Conservation (phyloP, 2,888 invertebrate genomes). For the Nemotelus nigrinus region DNA sequence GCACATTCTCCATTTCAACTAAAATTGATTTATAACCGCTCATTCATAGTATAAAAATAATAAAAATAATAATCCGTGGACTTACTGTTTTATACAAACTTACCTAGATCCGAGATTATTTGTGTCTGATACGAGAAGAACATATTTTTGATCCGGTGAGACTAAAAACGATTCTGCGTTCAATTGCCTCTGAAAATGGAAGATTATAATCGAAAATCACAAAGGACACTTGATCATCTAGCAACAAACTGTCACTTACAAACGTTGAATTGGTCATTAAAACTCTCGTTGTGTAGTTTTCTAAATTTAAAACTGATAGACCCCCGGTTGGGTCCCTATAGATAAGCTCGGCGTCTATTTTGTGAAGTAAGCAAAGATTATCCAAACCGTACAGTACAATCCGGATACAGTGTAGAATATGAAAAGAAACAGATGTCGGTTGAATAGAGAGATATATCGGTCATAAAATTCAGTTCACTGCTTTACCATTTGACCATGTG, state of each 20-base stretch:
- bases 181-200: slow-evolving; percentile 73
- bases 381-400: background rate
- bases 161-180: slow-evolving; percentile 82
- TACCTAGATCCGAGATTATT: slow-evolving; percentile 61
- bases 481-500: slow-evolving; percentile 76
- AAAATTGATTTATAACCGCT: too few species aligned
- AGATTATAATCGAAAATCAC: slow-evolving; percentile 40
- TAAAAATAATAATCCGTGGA: too few species aligned
- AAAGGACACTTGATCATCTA: slow-evolving; percentile 4
- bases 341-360: slow-evolving; percentile 80
- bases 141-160: slow-evolving; percentile 80
- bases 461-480: slow-evolving; percentile 6
- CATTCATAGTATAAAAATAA: too few species aligned
- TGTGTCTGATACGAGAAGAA: slow-evolving; percentile 77
- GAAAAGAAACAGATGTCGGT: slow-evolving; percentile 8
- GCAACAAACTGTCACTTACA: slow-evolving; percentile 69
- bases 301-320: slow-evolving; percentile 80
- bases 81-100: background rate
- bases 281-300: slow-evolving; percentile 76
- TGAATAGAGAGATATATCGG: slow-evolving; percentile 11
- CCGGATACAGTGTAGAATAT: background rate
- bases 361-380: slow-evolving; percentile 39
- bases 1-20: too few species aligned
- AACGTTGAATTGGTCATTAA: slow-evolving; percentile 85
- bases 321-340: slow-evolving; percentile 82